Evolutionary conservation across 2,113 vertebrate species (phyloP).

Genomic region (Erythrolamprus reginae): DNA sequence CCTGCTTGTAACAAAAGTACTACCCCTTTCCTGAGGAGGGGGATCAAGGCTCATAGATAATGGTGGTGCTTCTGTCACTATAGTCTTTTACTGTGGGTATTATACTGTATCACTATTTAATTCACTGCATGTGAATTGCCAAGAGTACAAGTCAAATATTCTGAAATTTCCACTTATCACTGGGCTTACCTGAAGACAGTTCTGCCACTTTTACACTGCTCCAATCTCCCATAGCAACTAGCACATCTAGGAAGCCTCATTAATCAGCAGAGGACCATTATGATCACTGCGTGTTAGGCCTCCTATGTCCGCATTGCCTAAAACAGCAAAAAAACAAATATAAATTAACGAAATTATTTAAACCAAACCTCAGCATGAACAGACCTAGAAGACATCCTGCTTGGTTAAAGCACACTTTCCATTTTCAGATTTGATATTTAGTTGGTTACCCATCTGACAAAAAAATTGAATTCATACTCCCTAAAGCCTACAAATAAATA

Average conservation of each 20-base stretch:
- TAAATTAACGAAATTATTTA: slow-evolving; percentile 65
- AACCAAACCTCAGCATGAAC: slow-evolving; percentile 62
- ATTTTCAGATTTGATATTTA: neutral
- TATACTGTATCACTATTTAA: neutral
- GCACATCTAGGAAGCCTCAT: slow-evolving; percentile 61
- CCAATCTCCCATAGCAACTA: slow-evolving; percentile 90
- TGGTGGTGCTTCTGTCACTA: neutral
- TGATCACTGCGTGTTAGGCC: slow-evolving; percentile 53
- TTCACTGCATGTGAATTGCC: neutral
- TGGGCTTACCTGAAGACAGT: slow-evolving; percentile 76
- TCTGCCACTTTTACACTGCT: slow-evolving; percentile 76
- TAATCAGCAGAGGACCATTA: slow-evolving; percentile 62
- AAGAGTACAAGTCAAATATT: neutral
- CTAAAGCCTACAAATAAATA: rapidly evolving
- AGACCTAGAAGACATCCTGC: slow-evolving; percentile 27
- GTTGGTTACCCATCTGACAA: neutral
- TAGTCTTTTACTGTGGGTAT: neutral
- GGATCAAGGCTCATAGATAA: neutral
- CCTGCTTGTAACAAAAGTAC: neutral
- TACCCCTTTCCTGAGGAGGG: neutral
- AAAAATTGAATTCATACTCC: neutral
- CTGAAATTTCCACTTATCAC: neutral
- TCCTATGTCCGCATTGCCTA: slow-evolving; percentile 73
- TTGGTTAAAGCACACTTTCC: neutral
- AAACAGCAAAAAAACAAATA: slow-evolving; percentile 57